Base-by-base conservation (phyloP, 2,113 vertebrate genomes). In the Dipodomys merriami region DNA sequence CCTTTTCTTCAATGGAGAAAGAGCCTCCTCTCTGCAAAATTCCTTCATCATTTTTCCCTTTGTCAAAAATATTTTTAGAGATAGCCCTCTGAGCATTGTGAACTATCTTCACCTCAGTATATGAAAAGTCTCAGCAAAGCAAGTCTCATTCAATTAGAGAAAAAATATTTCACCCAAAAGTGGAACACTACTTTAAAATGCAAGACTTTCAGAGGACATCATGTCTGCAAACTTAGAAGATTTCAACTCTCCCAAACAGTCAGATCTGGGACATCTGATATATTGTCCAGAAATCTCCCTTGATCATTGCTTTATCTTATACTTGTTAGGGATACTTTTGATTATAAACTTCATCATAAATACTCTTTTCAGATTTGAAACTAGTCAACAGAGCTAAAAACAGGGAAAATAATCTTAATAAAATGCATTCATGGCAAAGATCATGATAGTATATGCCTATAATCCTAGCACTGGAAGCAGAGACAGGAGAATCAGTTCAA, bases 161-260 rank as follows among this genome's bases (percentile, higher is more conserved):
- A 22, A 74, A 6, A 5, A 3, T 15, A 27, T 81, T 60, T 95
- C 74, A 74, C 23, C 72, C n/a, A 49, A 79, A 29, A 30, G 60
- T 6, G 0, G 13, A 92, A 22, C 0, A 20, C 0, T 53, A 53
- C 62, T 95, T 91, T 33, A 95, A 97, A 96, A 93, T 20, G 0
- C 23, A 92, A 90, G 83, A 90, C 7, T 72, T 92, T 76, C 23
- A 80, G 83, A 79, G 93, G 94, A 94, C 22, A 57, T 33, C 67
- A 80, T 15, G 1, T 57, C 57, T 81, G 80, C 49, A 84, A 91
- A 88, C 16, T 13, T 7, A 19, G 19, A 87, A 69, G 80, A 2
- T 64, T 93, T 77, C 62, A 78, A 65, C 49, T 94, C 30, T 90
- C 53, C 11, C 69, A 57, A 85, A 35, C 0, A 90, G 29, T 69